Percentiles rank a stretch among this genome's conserved stretches.
These are phyloP conservation scores for Drosophila mulleri DNA, from an alignment of 2,888 invertebrate genomes.

Conservation along the genomic window DNA sequence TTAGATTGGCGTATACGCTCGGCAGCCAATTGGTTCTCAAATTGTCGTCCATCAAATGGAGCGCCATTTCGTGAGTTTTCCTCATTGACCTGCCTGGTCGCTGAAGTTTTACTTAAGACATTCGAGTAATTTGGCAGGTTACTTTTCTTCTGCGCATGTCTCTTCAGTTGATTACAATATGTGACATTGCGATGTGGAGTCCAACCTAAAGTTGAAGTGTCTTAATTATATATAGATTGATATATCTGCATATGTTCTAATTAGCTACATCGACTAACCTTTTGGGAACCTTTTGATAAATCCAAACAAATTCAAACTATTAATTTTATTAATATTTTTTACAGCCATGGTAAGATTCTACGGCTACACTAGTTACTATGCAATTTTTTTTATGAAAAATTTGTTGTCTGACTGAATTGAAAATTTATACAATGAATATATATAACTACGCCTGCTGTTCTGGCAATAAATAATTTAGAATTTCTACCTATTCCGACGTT, in stretches of 20 bases:
- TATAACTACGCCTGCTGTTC: conserved; percentile 7
- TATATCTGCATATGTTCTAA: background rate
- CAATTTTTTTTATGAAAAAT: conserved; percentile 1
- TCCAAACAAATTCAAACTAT: conserved; percentile 12
- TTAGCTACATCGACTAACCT: conserved; percentile 8
- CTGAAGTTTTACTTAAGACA: conserved; percentile 18
- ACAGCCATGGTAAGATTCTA: conserved; percentile 16
- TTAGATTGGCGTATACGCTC: conserved; percentile 27
- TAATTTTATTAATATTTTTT: conserved; percentile 33
- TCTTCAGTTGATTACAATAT: conserved; percentile 1
- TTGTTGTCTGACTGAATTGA: conserved; percentile 8
- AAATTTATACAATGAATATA: background rate
- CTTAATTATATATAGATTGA: background rate
- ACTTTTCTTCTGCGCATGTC: background rate
- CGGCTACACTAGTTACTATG: background rate
- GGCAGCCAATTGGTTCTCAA: conserved; percentile 19
- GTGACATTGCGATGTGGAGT: background rate
- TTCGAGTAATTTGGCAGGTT: background rate
- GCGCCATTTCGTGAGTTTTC: background rate
- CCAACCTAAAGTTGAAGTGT: background rate
- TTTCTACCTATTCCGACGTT: background rate
- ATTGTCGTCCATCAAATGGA: background rate
- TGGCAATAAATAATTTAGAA: background rate
- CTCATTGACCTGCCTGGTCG: conserved; percentile 10
- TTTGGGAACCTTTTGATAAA: conserved; percentile 7